Evolutionary conservation across 1,140 invertebrate species (phyloP), one percentile per base, ranked within the genome.

Genomic region (Danaus melanippus): DNA sequence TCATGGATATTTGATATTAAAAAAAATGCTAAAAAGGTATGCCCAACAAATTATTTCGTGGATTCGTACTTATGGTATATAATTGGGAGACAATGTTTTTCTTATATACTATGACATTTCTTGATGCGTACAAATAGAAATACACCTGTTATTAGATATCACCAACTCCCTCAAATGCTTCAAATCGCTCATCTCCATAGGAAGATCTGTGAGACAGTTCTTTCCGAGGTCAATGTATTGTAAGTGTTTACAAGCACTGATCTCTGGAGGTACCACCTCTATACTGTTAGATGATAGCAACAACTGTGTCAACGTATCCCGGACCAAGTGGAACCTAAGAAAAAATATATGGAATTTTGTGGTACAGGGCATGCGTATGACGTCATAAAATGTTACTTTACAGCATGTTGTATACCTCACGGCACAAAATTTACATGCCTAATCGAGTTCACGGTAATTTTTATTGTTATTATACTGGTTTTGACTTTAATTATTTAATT

Each of bases 121-220:
- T 32, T 8, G 21, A 32, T 32, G 2, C 21, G 7, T 7, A 7
- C 21, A 32, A 32, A 58, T 52, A 53, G 12, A 10, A 5, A 68
- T 71, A 74, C 71, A 96, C 95, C 90, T 93, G 80, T 97, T 97
- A 73, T 91, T 92, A 1, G 91, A 91, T 56, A 97, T 88, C 64
- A 93, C 92, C 0, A 97, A 87, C 83, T 97, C 95, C 67, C 94
- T 89, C 46, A 97, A 74, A 52, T 90, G 87, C 50, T 90, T 88
- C 39, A 96, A 73, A 0, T 82, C 68, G 9, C 88, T 81, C 45
- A 96, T 84, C 67, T 91, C 92, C 1, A 73, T 59, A 0, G 95
- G 95, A 46, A 97, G 83, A 51, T 90, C 89, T 2, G 77, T 68
- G 10, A 97, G 81, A 41, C 86, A 77, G 87, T 97, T 97, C 73